These are phyloP conservation scores for Bursaphelenchus mucronatus DNA, from an alignment of 1,140 invertebrate genomes.

Conservation along the genomic window DNA sequence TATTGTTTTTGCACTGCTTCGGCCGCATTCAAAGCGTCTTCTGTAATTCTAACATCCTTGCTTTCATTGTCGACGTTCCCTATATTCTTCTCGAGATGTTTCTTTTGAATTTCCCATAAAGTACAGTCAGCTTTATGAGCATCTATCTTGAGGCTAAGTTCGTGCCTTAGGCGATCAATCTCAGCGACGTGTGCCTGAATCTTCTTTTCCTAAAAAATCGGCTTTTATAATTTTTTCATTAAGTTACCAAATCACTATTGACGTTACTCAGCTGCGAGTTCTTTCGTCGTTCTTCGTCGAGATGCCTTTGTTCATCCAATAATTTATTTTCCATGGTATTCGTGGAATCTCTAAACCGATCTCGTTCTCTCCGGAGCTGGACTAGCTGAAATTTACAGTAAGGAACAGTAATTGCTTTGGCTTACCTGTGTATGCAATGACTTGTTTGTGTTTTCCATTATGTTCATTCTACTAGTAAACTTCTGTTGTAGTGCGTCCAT, in stretches of 20 bases:
- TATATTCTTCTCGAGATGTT: slow-evolving; percentile 19
- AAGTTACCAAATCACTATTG: slow-evolving; percentile 33
- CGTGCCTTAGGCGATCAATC: slow-evolving; percentile 43
- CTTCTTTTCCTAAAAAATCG: slow-evolving; percentile 43
- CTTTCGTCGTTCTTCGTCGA: slow-evolving; percentile 43
- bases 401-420: slow-evolving; percentile 10
- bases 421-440: slow-evolving; percentile 51
- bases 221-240: slow-evolving; percentile 17
- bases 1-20: slow-evolving; percentile 57
- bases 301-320: slow-evolving; percentile 40
- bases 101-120: slow-evolving; percentile 48
- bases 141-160: slow-evolving; percentile 49
- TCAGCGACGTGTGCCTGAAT: slow-evolving; percentile 39
- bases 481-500: slow-evolving; percentile 55
- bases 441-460: slow-evolving; percentile 58
- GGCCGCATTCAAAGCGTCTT: slow-evolving; percentile 50
- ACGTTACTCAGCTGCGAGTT: slow-evolving; percentile 23
- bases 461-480: slow-evolving; percentile 53
- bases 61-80: slow-evolving; percentile 14
- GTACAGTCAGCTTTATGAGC: slow-evolving; percentile 53
- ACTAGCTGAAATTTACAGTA: slow-evolving; percentile 43
- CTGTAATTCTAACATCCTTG: slow-evolving; percentile 37
- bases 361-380: slow-evolving; percentile 52
- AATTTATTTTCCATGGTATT: slow-evolving; percentile 41
- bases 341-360: slow-evolving; percentile 38